Evolutionary conservation across 2,888 invertebrate genomes (phyloP).

Genomic region (Aproaerema taeniolella): DNA sequence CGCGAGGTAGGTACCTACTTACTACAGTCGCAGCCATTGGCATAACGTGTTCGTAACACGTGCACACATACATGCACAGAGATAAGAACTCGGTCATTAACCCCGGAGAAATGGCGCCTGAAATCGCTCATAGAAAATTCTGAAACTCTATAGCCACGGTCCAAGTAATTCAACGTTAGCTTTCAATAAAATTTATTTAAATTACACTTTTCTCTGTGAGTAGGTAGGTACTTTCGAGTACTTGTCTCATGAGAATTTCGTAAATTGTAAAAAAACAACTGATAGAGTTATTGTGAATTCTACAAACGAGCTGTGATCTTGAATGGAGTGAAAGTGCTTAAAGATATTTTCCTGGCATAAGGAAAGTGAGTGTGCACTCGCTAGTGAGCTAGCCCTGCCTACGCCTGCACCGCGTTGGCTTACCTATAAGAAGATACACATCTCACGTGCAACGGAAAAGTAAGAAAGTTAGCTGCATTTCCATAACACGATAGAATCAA

Average conservation of each 20-base stretch:
- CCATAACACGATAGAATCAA: slow-evolving; percentile 16
- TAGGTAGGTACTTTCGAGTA: too few species aligned
- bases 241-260: not conserved
- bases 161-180: slow-evolving; percentile 3
- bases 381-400: slow-evolving; percentile 29
- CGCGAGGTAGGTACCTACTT: too few species aligned
- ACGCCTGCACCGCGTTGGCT: too few species aligned
- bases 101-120: slow-evolving; percentile 65
- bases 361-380: slow-evolving; percentile 63
- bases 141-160: slow-evolving; percentile 21
- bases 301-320: slow-evolving; percentile 62
- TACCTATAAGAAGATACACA: slow-evolving; percentile 39
- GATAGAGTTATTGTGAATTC: too few species aligned
- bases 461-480: slow-evolving; percentile 37
- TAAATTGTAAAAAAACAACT: slow-evolving; percentile 31
- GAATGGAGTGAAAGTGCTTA: slow-evolving; percentile 72
- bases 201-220: not conserved
- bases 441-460: slow-evolving; percentile 44
- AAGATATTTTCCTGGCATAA: slow-evolving; percentile 63
- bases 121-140: slow-evolving; percentile 48
- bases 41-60: slow-evolving; percentile 32
- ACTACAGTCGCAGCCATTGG: slow-evolving; percentile 48
- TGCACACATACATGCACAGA: slow-evolving; percentile 38
- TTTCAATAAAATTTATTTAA: not conserved
- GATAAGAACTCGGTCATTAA: slow-evolving; percentile 65